phyloP scores from a whole-genome alignment of 2,113 vertebrate genomes.

The Caranx ignobilis region DNA sequence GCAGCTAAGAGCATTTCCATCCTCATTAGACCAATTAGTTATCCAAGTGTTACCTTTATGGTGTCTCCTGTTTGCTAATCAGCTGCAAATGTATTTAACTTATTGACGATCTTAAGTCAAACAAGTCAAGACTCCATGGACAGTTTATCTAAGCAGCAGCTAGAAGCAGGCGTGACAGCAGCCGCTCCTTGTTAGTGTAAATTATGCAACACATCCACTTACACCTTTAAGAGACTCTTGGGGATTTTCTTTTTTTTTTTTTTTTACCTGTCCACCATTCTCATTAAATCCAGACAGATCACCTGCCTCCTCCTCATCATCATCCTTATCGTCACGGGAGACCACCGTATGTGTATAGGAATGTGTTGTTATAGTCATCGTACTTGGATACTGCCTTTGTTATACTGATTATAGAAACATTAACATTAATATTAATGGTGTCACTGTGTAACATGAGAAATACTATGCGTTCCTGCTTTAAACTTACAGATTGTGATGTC shows the following conservation, averaged over 20 bases:
- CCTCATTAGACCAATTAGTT: too few relatives aligned
- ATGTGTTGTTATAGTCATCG: conserved; percentile 13
- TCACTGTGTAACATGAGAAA: too few relatives aligned
- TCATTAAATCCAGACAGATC: conserved; percentile 61
- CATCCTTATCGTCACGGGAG: conserved; percentile 45
- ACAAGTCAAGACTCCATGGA: background rate
- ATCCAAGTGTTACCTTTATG: background rate
- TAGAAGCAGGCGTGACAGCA: conserved; percentile 15
- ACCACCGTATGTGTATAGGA: background rate
- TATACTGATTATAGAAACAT: background rate
- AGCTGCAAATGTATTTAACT: background rate
- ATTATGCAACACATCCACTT: conserved; percentile 53
- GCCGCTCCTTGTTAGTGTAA: conserved; percentile 55
- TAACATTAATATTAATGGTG: too few relatives aligned
- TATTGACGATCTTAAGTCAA: background rate
- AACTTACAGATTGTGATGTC: too few relatives aligned
- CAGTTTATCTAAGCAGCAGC: background rate
- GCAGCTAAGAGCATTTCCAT: too few relatives aligned
- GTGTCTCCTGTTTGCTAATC: background rate
- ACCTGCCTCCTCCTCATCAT: conserved; percentile 24
- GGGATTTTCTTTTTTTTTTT: conserved; percentile 41
- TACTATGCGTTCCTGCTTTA: too few relatives aligned
- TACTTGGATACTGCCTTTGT: background rate
- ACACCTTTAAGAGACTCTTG: conserved; percentile 59
- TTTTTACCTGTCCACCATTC: conserved; percentile 57